A percentile compares a stretch with the other conserved stretches of the same genome.
phyloP scores from a whole-genome alignment of 2,113 vertebrate species.

The Oxyura jamaicensis region DNA sequence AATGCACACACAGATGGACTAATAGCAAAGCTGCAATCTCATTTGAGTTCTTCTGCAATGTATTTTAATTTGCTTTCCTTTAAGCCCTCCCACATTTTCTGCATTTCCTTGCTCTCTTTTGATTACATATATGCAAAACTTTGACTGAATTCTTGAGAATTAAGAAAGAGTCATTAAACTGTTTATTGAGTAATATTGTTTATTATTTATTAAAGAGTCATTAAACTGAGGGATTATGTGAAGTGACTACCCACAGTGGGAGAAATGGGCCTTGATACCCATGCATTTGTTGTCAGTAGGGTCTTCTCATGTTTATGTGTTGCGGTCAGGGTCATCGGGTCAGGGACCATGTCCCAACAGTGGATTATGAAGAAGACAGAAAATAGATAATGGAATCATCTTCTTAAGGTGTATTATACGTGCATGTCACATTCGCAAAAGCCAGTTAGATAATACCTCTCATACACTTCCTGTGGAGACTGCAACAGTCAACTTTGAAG shows the following conservation, averaged over 20 bases:
- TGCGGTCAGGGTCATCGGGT: background rate
- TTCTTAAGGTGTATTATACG: background rate
- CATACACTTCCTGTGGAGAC: background rate
- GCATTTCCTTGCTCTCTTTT: background rate
- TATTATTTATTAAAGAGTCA: too few relatives aligned
- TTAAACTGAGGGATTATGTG: background rate
- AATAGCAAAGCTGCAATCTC: background rate
- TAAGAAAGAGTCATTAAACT: background rate
- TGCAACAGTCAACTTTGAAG: background rate
- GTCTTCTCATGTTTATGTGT: background rate
- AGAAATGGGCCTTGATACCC: background rate
- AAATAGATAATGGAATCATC: background rate
- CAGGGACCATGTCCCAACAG: background rate
- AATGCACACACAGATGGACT: background rate
- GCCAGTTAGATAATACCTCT: background rate
- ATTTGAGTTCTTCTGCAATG: background rate
- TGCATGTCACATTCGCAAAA: background rate
- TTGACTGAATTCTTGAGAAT: background rate
- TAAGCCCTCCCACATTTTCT: background rate
- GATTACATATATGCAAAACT: background rate
- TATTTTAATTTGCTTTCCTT: background rate
- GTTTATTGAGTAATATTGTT: too few relatives aligned
- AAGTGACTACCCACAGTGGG: background rate
- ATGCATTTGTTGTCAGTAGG: background rate
- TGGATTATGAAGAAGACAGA: background rate